Conservation (phyloP, 2,797 vertebrate genomes). For the Clamator glandarius region DNA sequence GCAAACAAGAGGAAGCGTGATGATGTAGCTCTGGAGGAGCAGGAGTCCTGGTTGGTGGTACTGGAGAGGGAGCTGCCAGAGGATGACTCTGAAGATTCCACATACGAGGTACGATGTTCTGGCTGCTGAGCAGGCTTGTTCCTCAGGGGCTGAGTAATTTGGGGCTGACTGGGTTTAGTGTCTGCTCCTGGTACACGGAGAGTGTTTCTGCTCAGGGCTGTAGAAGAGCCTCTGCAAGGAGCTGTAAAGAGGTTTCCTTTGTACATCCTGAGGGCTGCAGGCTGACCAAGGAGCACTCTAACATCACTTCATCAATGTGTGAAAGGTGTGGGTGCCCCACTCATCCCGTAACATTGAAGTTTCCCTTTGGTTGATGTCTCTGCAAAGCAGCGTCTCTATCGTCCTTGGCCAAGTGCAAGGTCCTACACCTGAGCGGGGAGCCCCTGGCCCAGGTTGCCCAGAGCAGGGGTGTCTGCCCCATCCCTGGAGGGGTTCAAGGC, state of each 20-base stretch:
- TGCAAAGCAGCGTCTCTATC: not conserved
- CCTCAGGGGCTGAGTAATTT: rapidly evolving
- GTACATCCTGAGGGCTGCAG: rapidly evolving
- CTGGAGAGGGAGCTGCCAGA: constrained; percentile 78
- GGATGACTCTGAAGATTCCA: constrained; percentile 73
- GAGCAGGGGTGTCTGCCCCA: too few relatives aligned
- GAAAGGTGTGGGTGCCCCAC: not conserved
- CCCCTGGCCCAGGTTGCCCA: too few relatives aligned
- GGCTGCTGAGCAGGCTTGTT: not conserved
- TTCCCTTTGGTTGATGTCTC: not conserved
- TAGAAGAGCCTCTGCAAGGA: not conserved
- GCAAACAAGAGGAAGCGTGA: constrained; percentile 86
- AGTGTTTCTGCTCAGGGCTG: not conserved
- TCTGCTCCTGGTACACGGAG: too few relatives aligned
- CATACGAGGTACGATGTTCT: constrained; percentile 79
- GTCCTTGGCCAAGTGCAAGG: too few relatives aligned
- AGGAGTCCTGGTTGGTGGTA: constrained; percentile 78
- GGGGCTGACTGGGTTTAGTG: rapidly evolving
- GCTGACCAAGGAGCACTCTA: not conserved
- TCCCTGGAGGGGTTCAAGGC: too few relatives aligned
- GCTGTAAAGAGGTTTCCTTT: too few relatives aligned
- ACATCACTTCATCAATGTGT: rapidly evolving
- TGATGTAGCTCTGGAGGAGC: constrained; percentile 77
- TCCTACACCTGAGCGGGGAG: too few relatives aligned
- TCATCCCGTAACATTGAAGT: not conserved